Base-by-base conservation (phyloP, 2,888 invertebrate genomes). In the Chrysomela aeneicollis region DNA sequence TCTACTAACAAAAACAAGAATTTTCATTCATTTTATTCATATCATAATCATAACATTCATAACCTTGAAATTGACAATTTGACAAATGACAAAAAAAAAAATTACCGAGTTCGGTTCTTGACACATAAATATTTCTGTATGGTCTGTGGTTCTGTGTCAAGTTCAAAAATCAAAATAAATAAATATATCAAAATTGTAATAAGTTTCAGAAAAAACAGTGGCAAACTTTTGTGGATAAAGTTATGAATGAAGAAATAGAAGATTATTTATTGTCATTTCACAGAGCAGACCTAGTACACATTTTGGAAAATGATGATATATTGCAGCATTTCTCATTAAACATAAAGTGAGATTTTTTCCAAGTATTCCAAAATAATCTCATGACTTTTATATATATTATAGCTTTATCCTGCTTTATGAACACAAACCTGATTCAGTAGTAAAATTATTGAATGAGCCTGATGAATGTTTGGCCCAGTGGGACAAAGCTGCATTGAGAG, bases 351-450 rank as follows among this genome's bases (percentile, higher is more conserved):
- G 70, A n/a, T n/a, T 58, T 26, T 30, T 26, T 6, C 3, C 26
- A 5, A 26, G 4, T 5, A 26, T 26, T 26, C 6, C 26, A 26
- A 26, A 26, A 26, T 26, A 3, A 26, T 12, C 22, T 17, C n/a
- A 15, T 46, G 17, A 57, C n/a, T n/a, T n/a, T n/a, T n/a, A n/a
- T n/a, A n/a, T n/a, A n/a, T n/a, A n/a, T 85, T 86, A 22, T 77
- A 92, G 92, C 79, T 91, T 92, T 78, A 82, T 90, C 66, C 88
- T 88, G 70, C 79, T 92, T 57, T 89, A 89, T 78, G 92, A 91
- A 81, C 86, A 86, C 53, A 87, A 89, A 78, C 87, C 89, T 26
- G 87, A 88, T 71, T 83, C 89, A 22, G 92, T 90, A 18, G 87
- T 90, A 75, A 86, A 86, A 74, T 85, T 94, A 58, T 82, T 93